Base-by-base conservation (phyloP, 2,797 vertebrate species). In the Distichodus sexfasciatus region DNA sequence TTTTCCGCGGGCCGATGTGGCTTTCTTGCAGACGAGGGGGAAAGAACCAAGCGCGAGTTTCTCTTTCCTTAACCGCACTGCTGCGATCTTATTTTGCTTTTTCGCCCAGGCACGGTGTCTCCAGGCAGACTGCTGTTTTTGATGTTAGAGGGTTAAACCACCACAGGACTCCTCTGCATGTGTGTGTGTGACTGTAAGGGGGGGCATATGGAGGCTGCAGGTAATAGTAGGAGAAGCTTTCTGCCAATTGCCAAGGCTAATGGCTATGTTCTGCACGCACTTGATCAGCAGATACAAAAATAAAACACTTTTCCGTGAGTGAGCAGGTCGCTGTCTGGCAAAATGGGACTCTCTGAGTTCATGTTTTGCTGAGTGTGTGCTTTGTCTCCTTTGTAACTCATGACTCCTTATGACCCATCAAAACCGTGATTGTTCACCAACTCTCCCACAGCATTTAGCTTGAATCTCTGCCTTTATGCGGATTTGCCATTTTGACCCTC, bases 21-120 rank as follows among this genome's bases (percentile, higher is more conserved):
- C 78, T 79, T 65, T 60, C 14, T 48, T 64, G 29, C 78, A 40
- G 70, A 77, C 19, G 38, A 82, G 65, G 55, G 66, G 66, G 3
- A 58, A 76, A 66, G 77, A 38, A 28, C 53, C 31, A 40, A 24
- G 28, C 73, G 54, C 26, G 51, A 50, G 36, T 24, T 2, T 69
- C 26, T n/a, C 66, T 41, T 50, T 53, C 60, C 51, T 66, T 66
- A 75, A 80, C n/a, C n/a, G n/a, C n/a, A 40, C 50, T n/a, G 17
- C 38, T 40, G 17, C 59, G 43, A 51, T 36, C 62, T 28, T 21
- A 21, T 53, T 48, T 72, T 58, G n/a, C n/a, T n/a, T 47, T 29
- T 29, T 77, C 9, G 7, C 38, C 48, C 23, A 31, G 33, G 50
- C 57, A 29, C 44, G 55, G 60, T 48, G 29, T 61, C 61, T 61